These are phyloP conservation scores for Stenodema calcarata DNA, from an alignment of 2,888 invertebrate genomes.

Conservation along the genomic window DNA sequence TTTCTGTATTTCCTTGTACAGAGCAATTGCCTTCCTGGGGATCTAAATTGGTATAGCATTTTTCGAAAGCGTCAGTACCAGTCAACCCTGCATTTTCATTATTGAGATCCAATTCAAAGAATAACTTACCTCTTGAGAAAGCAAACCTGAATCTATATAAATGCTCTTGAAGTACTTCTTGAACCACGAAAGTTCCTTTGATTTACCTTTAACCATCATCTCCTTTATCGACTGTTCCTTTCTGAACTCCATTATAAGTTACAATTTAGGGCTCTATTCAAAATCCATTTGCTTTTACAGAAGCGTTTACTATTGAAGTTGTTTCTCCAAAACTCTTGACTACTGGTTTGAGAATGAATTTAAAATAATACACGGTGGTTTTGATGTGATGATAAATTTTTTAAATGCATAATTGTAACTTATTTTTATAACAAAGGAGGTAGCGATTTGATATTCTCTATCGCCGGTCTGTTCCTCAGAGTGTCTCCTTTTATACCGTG, in stretches of 20 bases:
- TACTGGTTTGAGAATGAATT: neutral
- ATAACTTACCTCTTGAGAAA: neutral
- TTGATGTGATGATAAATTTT: neutral
- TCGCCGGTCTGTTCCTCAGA: slow-evolving; percentile 12
- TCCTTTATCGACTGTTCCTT: neutral
- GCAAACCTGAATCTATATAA: slow-evolving; percentile 23
- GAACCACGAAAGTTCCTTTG: neutral
- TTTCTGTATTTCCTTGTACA: slow-evolving; percentile 6
- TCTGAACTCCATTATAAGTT: neutral
- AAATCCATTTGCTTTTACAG: too few relatives aligned
- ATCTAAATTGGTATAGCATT: neutral
- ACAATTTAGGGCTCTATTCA: neutral
- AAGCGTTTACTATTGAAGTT: too few relatives aligned
- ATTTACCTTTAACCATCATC: neutral
- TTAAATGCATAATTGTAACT: too few relatives aligned
- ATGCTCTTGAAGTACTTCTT: slow-evolving; percentile 24
- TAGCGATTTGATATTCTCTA: neutral
- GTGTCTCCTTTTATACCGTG: slow-evolving; percentile 50
- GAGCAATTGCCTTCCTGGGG: neutral
- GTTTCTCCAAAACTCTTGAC: neutral
- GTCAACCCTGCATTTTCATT: too few relatives aligned
- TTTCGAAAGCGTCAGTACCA: too few relatives aligned
- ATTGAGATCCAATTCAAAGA: too few relatives aligned
- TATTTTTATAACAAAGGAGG: neutral
- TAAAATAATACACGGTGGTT: neutral